These are phyloP conservation scores for Chiloscyllium plagiosum DNA, from an alignment of 2,113 vertebrate genomes.

Conservation along the genomic window DNA sequence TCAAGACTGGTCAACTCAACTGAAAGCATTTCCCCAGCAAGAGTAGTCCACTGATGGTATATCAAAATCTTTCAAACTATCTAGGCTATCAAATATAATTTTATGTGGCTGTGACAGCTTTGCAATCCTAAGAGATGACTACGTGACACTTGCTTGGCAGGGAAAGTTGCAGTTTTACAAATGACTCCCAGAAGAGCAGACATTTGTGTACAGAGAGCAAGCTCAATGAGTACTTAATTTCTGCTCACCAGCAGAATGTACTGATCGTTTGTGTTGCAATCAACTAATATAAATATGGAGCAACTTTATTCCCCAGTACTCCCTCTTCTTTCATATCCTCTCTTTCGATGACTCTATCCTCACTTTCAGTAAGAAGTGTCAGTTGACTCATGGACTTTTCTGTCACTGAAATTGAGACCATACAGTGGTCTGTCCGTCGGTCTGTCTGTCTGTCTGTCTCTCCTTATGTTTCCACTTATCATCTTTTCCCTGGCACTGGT, in stretches of 20 bases:
- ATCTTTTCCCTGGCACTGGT: too few species aligned
- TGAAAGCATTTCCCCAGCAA: not conserved
- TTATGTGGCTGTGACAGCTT: not conserved
- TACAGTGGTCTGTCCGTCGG: too few species aligned
- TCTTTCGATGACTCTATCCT: too few species aligned
- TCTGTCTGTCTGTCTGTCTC: too few species aligned
- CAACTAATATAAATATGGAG: not conserved
- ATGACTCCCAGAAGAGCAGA: not conserved
- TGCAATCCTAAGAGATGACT: not conserved
- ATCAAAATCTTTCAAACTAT: conserved; percentile 42
- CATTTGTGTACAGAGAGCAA: not conserved
- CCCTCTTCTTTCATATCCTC: too few species aligned
- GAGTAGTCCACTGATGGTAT: conserved; percentile 41
- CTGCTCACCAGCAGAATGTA: not conserved
- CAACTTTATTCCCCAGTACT: not conserved
- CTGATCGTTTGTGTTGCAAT: not conserved
- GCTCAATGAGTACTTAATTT: too few species aligned
- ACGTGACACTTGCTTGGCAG: not conserved
- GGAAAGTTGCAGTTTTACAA: not conserved
- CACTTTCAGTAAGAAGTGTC: too few species aligned
- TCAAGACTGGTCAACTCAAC: not conserved
- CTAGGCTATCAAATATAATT: conserved; percentile 39
- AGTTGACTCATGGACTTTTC: too few species aligned
- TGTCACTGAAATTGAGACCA: too few species aligned
- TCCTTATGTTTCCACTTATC: too few species aligned